These are phyloP conservation scores for Sinocyclocheilus grahami DNA, from an alignment of 2,113 vertebrate species.

Conservation along the genomic window DNA sequence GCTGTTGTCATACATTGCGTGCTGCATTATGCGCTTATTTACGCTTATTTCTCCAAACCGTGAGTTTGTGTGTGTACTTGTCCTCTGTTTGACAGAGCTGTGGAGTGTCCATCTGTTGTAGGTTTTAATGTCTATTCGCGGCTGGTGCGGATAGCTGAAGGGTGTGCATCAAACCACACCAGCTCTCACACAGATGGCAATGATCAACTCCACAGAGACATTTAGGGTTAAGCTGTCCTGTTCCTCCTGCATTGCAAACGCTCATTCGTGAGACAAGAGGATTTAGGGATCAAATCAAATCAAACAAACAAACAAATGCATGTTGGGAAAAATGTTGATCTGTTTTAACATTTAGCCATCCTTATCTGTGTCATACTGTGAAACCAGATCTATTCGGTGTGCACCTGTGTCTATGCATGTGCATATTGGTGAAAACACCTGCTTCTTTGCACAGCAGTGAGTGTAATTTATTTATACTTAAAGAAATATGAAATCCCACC, in stretches of 20 bases:
- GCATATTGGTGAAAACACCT: not conserved
- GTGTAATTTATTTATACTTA: conserved; percentile 5
- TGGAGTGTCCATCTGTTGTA: conserved; percentile 39
- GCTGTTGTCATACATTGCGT: not conserved
- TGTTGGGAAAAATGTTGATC: not conserved
- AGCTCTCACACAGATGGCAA: conserved; percentile 41
- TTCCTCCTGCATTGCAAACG: conserved; percentile 28
- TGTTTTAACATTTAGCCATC: not conserved
- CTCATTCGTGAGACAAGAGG: conserved; percentile 19
- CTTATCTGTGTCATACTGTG: conserved; percentile 1
- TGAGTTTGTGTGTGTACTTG: not conserved
- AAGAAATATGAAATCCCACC: not conserved
- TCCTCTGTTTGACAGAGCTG: conserved; percentile 26
- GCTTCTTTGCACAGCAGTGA: not conserved
- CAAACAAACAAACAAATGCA: conserved; percentile 35
- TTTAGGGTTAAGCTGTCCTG: conserved; percentile 44
- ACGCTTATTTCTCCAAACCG: not conserved
- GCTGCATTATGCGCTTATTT: not conserved
- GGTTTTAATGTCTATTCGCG: conserved; percentile 19
- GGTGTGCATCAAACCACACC: not conserved
- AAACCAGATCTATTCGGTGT: not conserved
- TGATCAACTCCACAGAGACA: conserved; percentile 7
- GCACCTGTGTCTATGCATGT: not conserved
- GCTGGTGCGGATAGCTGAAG: conserved; percentile 2
- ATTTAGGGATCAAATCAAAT: conserved; percentile 31